Evolutionary conservation across 1,140 invertebrate genomes (phyloP).

Genomic region (Cepaea nemoralis): DNA sequence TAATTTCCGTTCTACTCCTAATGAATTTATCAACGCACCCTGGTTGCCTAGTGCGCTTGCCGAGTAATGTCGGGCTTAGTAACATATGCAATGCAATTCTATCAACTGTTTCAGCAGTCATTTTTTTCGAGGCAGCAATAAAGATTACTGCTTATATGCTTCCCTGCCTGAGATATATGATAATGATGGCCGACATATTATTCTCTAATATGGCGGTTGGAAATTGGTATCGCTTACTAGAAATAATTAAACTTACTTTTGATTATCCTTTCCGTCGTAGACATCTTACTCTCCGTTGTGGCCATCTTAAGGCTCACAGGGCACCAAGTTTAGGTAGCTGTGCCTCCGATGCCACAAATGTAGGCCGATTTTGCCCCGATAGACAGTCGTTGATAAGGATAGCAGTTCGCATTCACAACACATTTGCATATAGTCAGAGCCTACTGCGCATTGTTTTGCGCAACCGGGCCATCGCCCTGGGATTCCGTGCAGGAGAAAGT

Average conservation of each 20-base stretch:
- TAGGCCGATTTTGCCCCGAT: slow-evolving; percentile 59
- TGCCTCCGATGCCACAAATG: slow-evolving; percentile 64
- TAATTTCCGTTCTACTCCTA: too few species aligned
- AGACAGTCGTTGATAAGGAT: slow-evolving; percentile 55
- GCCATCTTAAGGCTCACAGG: slow-evolving; percentile 66
- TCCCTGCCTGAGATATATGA: slow-evolving; percentile 4
- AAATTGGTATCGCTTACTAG: slow-evolving; percentile 46
- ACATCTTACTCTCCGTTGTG: slow-evolving; percentile 75
- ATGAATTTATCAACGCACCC: too few species aligned
- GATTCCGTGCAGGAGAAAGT: slow-evolving; percentile 42
- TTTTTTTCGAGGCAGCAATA: background rate
- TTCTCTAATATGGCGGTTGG: slow-evolving; percentile 55
- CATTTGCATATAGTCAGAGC: slow-evolving; percentile 70
- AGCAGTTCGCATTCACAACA: slow-evolving; percentile 72
- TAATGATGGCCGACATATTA: slow-evolving; percentile 13
- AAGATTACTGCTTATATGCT: slow-evolving; percentile 6
- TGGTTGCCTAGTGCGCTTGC: too few species aligned
- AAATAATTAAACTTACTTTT: slow-evolving; percentile 76
- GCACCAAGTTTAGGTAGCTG: slow-evolving; percentile 51
- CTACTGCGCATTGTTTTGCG: slow-evolving; percentile 68
- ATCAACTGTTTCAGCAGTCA: too few species aligned
- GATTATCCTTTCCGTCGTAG: slow-evolving; percentile 81
- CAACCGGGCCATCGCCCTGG: slow-evolving; percentile 69
- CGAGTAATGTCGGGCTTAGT: too few species aligned
- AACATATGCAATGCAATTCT: too few species aligned